phyloP scores from a whole-genome alignment of 1,140 invertebrate genomes.

The Chymomyza costata region DNA sequence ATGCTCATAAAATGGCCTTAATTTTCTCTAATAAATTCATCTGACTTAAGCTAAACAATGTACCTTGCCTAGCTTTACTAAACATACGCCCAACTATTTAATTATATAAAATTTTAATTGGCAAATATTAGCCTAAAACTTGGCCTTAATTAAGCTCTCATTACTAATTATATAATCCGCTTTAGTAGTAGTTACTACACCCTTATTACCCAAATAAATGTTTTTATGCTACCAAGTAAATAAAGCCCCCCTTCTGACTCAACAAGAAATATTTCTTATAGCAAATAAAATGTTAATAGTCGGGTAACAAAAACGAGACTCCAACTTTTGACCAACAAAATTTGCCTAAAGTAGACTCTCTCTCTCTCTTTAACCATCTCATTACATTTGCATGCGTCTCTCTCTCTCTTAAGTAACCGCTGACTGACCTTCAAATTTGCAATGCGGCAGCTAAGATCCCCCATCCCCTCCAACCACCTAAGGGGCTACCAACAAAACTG shows the following conservation, averaged over 20 bases:
- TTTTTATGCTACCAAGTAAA: too few species aligned
- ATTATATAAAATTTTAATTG: not conserved
- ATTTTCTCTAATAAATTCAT: too few species aligned
- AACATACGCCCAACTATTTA: too few species aligned
- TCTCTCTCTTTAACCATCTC: not conserved
- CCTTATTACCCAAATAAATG: too few species aligned
- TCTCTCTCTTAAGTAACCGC: constrained; percentile 19
- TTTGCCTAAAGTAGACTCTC: constrained; percentile 15
- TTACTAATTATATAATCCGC: constrained; percentile 22
- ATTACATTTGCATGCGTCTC: not conserved
- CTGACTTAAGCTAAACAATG: too few species aligned
- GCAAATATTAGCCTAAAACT: constrained; percentile 2
- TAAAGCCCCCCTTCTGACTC: not conserved
- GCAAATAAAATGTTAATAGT: constrained; percentile 60
- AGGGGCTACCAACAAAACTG: constrained; percentile 9
- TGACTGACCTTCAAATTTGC: constrained; percentile 13
- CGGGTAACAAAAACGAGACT: constrained; percentile 49
- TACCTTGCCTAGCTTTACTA: too few species aligned
- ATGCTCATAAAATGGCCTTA: too few species aligned
- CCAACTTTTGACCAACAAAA: constrained; percentile 38
- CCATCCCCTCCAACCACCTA: not conserved
- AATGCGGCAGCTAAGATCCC: constrained; percentile 2
- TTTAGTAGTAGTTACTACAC: not conserved
- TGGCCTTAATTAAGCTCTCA: constrained; percentile 10
- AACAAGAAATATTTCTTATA: constrained; percentile 36